Evolutionary conservation across 1,140 invertebrate genomes (phyloP).

Genomic region (Planococcus citri): DNA sequence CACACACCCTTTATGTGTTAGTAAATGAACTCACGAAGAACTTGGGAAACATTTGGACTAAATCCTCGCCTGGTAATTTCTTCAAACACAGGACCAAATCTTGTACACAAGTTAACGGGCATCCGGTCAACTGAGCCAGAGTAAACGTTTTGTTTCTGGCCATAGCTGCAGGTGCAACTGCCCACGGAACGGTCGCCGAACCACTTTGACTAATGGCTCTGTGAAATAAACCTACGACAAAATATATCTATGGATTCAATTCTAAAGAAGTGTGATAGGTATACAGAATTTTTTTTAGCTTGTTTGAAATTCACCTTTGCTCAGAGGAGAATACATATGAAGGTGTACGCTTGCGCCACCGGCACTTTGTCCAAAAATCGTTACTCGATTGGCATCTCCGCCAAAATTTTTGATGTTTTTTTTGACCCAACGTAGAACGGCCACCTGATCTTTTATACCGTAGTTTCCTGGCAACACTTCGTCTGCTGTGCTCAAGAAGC

Average conservation of each 20-base stretch:
- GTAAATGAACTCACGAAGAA: too few relatives aligned
- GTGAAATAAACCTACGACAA: constrained; percentile 21
- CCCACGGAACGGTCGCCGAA: neutral
- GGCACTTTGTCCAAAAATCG: constrained; percentile 77
- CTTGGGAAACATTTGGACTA: too few relatives aligned
- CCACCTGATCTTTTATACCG: constrained; percentile 80
- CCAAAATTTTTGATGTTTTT: constrained; percentile 75
- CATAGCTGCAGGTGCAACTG: neutral
- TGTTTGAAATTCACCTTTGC: constrained; percentile 32
- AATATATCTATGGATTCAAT: too few relatives aligned
- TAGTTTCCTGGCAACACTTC: constrained; percentile 59
- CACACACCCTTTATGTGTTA: too few relatives aligned
- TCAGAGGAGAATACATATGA: constrained; percentile 48
- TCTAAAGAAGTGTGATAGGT: neutral
- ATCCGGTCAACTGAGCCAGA: neutral
- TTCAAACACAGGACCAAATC: constrained; percentile 27
- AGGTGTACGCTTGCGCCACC: constrained; percentile 61
- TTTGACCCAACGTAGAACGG: constrained; percentile 73
- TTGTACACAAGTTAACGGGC: neutral
- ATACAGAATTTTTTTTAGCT: neutral
- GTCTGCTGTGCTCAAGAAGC: neutral
- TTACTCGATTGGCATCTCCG: constrained; percentile 69
- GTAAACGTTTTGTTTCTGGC: neutral
- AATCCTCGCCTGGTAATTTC: constrained; percentile 33
- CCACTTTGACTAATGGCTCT: constrained; percentile 23